Evolutionary conservation across 2,797 vertebrate genomes (phyloP).

Genomic region (Liparis tanakae): DNA sequence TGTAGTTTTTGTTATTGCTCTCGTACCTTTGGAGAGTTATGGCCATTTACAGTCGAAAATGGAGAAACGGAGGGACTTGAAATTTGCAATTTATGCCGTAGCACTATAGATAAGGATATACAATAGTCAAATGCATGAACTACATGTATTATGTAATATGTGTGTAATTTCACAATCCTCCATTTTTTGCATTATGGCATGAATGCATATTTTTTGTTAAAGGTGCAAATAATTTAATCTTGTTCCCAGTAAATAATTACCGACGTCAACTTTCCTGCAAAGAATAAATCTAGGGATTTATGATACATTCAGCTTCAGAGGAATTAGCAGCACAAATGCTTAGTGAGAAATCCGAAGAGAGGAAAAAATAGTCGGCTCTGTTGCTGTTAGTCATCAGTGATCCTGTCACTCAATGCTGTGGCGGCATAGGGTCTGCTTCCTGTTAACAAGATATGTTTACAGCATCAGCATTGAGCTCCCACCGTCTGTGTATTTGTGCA

Average conservation of each 20-base stretch:
- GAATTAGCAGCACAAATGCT: slow-evolving; percentile 53
- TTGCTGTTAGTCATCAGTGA: slow-evolving; percentile 71
- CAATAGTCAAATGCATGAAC: neutral
- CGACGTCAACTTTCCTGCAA: slow-evolving; percentile 21
- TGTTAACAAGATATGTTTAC: slow-evolving; percentile 82
- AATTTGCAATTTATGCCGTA: neutral
- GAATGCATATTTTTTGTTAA: neutral
- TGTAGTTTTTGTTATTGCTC: slow-evolving; percentile 59
- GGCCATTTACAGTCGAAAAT: slow-evolving; percentile 39
- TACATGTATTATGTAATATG: neutral
- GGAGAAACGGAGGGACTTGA: slow-evolving; percentile 10
- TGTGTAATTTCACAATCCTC: neutral
- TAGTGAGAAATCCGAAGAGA: slow-evolving; percentile 36
- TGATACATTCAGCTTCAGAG: slow-evolving; percentile 20
- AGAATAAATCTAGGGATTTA: slow-evolving; percentile 15
- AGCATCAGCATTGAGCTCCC: slow-evolving; percentile 78
- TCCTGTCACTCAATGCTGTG: slow-evolving; percentile 77
- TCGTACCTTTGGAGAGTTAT: slow-evolving; percentile 44
- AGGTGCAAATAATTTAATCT: neutral
- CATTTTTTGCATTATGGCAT: neutral
- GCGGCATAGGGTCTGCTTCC: slow-evolving; percentile 78
- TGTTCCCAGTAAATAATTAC: neutral
- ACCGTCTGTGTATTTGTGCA: slow-evolving; percentile 74
- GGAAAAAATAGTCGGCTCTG: slow-evolving; percentile 42
- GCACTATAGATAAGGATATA: neutral